Percentiles rank a stretch among this genome's conserved stretches.
These are phyloP conservation scores for Trematomus loennbergii DNA, from an alignment of 2,113 vertebrate genomes.

Conservation along the genomic window DNA sequence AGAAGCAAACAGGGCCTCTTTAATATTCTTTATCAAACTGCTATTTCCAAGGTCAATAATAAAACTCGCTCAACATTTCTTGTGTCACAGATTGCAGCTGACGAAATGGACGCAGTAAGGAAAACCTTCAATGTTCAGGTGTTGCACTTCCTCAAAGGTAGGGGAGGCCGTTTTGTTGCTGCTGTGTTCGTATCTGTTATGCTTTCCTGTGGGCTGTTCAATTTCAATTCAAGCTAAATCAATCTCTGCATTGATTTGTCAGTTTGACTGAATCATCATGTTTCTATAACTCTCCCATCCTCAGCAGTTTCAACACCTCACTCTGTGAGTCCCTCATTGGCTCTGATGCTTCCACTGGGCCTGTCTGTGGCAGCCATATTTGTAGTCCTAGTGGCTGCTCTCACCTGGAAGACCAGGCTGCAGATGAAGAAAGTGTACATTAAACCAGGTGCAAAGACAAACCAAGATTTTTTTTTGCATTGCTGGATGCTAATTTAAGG, in stretches of 20 bases:
- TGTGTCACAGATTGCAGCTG: conserved; percentile 80
- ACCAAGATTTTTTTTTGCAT: neutral
- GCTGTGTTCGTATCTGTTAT: too few relatives aligned
- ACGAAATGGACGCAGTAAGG: conserved; percentile 82
- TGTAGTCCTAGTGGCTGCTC: conserved; percentile 39
- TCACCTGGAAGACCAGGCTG: conserved; percentile 49
- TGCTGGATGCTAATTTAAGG: neutral
- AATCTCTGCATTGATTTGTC: too few relatives aligned
- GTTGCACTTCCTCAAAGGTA: conserved; percentile 62
- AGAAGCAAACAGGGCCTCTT: too few relatives aligned
- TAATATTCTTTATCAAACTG: too few relatives aligned
- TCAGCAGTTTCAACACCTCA: neutral
- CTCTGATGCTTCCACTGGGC: conserved; percentile 61
- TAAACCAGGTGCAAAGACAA: conserved; percentile 67
- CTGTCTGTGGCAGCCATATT: conserved; percentile 41
- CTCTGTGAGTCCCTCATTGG: conserved; percentile 21
- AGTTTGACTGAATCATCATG: neutral
- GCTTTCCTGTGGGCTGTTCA: too few relatives aligned
- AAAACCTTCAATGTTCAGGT: conserved; percentile 79
- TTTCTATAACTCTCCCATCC: neutral
- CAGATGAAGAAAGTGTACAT: conserved; percentile 33
- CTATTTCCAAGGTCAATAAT: neutral
- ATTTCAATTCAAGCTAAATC: too few relatives aligned
- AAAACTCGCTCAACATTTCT: neutral
- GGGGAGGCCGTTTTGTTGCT: neutral